A percentile compares a stretch with the other conserved stretches of the same genome.
These are phyloP conservation scores for Tinea trinotella DNA, from an alignment of 2,888 invertebrate species.

Conservation along the genomic window DNA sequence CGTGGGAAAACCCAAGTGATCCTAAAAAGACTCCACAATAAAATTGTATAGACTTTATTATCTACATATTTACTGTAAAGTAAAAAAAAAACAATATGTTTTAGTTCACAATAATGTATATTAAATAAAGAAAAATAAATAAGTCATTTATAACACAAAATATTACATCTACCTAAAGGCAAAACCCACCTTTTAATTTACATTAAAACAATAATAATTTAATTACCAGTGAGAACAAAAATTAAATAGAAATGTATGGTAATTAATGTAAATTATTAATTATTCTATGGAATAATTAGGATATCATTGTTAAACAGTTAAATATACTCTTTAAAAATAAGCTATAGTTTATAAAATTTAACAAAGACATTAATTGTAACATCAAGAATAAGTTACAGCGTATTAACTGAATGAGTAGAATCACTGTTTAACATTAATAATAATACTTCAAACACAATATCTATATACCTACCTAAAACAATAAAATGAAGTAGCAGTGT, in stretches of 20 bases:
- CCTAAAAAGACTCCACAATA: not conserved
- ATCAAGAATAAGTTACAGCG: too few relatives aligned
- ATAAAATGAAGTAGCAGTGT: too few relatives aligned
- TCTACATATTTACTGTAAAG: not conserved
- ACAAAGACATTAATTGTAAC: too few relatives aligned
- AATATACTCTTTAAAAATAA: not conserved
- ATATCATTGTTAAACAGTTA: not conserved
- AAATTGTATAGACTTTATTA: not conserved
- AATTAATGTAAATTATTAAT: not conserved
- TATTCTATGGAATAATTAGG: conserved; percentile 1
- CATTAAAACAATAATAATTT: conserved; percentile 4
- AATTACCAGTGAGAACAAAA: conserved; percentile 6
- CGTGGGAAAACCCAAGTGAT: not conserved
- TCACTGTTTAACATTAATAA: too few relatives aligned
- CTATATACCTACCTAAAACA: too few relatives aligned
- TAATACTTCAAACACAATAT: too few relatives aligned
- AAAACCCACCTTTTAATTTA: conserved; percentile 6
- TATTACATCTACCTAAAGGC: not conserved
- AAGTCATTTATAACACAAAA: not conserved
- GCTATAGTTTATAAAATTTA: not conserved
- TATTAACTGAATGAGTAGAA: too few relatives aligned
- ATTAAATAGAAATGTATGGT: conserved; percentile 1
- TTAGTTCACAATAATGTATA: too few relatives aligned
- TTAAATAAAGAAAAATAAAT: not conserved
- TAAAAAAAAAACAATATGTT: too few relatives aligned